Evolutionary conservation across 2,888 invertebrate species (phyloP).

Genomic region (Dolomedes plantarius): DNA sequence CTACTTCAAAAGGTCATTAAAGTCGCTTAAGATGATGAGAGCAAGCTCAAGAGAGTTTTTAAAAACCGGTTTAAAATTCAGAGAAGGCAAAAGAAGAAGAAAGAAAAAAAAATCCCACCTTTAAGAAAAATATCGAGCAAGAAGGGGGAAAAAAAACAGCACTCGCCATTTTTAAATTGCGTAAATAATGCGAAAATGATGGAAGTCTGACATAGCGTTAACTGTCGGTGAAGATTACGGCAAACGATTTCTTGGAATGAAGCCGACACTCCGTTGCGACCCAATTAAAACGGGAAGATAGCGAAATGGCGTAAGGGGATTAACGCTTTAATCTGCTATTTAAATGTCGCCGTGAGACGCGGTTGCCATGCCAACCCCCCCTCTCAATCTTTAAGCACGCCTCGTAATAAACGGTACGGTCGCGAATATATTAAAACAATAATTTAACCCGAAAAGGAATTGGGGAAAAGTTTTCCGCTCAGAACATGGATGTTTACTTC

Average conservation of each 20-base stretch:
- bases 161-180: constrained; percentile 58
- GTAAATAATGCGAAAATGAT: constrained; percentile 70
- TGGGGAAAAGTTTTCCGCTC: constrained; percentile 57
- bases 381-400: constrained; percentile 17
- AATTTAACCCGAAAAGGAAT: constrained; percentile 71
- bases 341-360: constrained; percentile 71
- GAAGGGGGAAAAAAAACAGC: background rate
- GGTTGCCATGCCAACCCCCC: constrained; percentile 49
- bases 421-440: constrained; percentile 70
- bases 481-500: constrained; percentile 61
- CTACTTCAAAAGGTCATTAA: constrained; percentile 57
- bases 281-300: constrained; percentile 71
- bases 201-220: constrained; percentile 51
- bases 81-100: constrained; percentile 3
- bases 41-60: constrained; percentile 39
- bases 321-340: constrained; percentile 71
- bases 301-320: constrained; percentile 70
- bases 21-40: constrained; percentile 56
- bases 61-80: constrained; percentile 10
- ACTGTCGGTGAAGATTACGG: constrained; percentile 45
- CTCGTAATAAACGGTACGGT: constrained; percentile 60
- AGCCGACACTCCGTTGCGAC: constrained; percentile 27
- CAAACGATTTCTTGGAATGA: constrained; percentile 42
- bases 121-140: constrained; percentile 23
- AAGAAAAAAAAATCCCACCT: constrained; percentile 15